Evolutionary conservation across 2,797 vertebrate genomes (phyloP).

Genomic region (Paedocypris micromegethes): DNA sequence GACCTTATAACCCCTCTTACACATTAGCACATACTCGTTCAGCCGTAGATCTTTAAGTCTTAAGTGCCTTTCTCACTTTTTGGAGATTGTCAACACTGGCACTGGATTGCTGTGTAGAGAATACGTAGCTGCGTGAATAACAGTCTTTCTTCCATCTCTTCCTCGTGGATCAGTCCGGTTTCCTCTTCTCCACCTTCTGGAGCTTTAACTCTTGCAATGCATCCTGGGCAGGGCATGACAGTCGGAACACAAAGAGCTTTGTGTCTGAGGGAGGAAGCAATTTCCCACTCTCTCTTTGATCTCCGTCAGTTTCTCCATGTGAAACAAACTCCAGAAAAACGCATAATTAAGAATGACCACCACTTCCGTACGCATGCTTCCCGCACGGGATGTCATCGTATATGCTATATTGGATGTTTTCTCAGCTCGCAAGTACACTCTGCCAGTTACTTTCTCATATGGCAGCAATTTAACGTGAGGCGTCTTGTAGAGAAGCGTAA

Average conservation of each 20-base stretch:
- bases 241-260: constrained; percentile 51
- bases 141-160: constrained; percentile 47
- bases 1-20: constrained; percentile 15
- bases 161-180: constrained; percentile 37
- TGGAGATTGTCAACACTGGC: constrained; percentile 42
- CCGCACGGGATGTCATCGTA: constrained; percentile 11
- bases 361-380: constrained; percentile 19
- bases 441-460: constrained; percentile 51
- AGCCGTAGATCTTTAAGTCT: not conserved
- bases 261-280: constrained; percentile 51
- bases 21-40: constrained; percentile 23
- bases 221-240: constrained; percentile 22
- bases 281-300: constrained; percentile 25
- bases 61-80: constrained; percentile 2
- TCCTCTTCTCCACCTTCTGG: not conserved
- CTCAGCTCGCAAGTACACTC: constrained; percentile 15
- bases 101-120: constrained; percentile 48
- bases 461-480: constrained; percentile 60
- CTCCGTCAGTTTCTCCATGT: not conserved
- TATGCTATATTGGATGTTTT: not conserved
- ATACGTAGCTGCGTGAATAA: constrained; percentile 37
- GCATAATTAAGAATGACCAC: constrained; percentile 9
- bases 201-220: constrained; percentile 50
- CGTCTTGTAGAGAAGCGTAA: constrained; percentile 54
- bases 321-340: constrained; percentile 1